Conservation (phyloP, 1,140 invertebrate genomes). For the Zaprionus tsacasi region DNA sequence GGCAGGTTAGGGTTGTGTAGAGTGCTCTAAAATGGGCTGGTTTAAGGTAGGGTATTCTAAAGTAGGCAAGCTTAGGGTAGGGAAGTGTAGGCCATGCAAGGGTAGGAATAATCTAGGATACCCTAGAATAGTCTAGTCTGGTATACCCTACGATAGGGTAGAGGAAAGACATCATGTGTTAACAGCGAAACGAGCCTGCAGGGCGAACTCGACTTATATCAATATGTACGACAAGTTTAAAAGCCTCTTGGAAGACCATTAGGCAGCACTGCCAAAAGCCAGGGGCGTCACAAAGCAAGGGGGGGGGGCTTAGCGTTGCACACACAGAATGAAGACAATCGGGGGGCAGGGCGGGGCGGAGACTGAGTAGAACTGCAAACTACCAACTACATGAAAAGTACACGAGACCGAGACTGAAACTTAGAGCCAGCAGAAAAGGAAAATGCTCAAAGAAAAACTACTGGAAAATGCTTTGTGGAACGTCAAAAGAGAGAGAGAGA, state of each 20-base stretch:
- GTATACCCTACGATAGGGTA: too few relatives aligned
- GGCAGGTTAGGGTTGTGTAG: too few relatives aligned
- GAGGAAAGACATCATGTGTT: conserved; percentile 39
- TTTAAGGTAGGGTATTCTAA: too few relatives aligned
- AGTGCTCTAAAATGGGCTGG: too few relatives aligned
- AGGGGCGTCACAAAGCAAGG: neutral
- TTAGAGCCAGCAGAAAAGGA: neutral
- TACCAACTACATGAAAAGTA: conserved; percentile 16
- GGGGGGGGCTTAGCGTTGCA: neutral
- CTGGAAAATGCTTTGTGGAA: conserved; percentile 8
- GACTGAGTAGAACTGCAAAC: neutral
- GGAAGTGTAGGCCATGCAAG: too few relatives aligned
- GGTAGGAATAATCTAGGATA: too few relatives aligned
- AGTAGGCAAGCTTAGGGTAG: too few relatives aligned
- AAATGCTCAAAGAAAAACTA: conserved; percentile 15
- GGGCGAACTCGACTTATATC: conserved; percentile 66
- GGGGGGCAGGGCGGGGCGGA: neutral
- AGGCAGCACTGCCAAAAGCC: conserved; percentile 22
- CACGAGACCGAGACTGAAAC: conserved; percentile 3
- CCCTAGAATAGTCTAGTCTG: too few relatives aligned
- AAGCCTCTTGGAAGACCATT: conserved; percentile 64
- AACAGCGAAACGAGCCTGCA: conserved; percentile 50
- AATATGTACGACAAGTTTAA: conserved; percentile 77
- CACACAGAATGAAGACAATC: neutral
- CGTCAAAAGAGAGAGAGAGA: neutral